Conservation (phyloP, 2,797 vertebrate species). For the Helicolenus hilgendorfi region DNA sequence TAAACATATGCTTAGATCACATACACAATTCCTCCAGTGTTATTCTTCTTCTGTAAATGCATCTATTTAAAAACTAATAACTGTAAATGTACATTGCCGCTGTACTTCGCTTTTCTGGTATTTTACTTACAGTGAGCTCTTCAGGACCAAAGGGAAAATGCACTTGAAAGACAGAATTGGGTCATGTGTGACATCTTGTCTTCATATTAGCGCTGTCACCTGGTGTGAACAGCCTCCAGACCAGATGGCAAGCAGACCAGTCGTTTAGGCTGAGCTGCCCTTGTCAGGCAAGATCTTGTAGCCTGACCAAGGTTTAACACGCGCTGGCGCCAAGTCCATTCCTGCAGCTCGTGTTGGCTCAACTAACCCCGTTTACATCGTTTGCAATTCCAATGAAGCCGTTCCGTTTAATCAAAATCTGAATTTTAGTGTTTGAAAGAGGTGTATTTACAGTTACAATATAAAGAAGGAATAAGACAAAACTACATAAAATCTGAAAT, state of each 20-base stretch:
- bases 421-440: not conserved
- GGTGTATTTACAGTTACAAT: not conserved
- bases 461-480: not conserved
- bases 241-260: conserved; percentile 77
- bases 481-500: not conserved
- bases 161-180: conserved; percentile 66
- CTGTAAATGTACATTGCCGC: not conserved
- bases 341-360: conserved; percentile 16
- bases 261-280: conserved; percentile 67
- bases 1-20: not conserved
- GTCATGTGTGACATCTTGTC: conserved; percentile 71
- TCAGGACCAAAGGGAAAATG: conserved; percentile 25
- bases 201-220: conserved; percentile 75
- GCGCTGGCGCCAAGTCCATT: conserved; percentile 8
- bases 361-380: not conserved
- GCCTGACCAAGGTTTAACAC: conserved; percentile 54
- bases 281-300: conserved; percentile 70
- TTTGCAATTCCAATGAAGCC: not conserved
- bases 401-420: not conserved
- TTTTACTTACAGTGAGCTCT: not conserved
- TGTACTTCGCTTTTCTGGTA: not conserved
- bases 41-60: not conserved
- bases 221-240: conserved; percentile 74
- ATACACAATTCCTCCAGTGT: not conserved
- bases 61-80: not conserved